Base-by-base conservation (phyloP, 2,888 invertebrate genomes). In the Mythimna lalbum region DNA sequence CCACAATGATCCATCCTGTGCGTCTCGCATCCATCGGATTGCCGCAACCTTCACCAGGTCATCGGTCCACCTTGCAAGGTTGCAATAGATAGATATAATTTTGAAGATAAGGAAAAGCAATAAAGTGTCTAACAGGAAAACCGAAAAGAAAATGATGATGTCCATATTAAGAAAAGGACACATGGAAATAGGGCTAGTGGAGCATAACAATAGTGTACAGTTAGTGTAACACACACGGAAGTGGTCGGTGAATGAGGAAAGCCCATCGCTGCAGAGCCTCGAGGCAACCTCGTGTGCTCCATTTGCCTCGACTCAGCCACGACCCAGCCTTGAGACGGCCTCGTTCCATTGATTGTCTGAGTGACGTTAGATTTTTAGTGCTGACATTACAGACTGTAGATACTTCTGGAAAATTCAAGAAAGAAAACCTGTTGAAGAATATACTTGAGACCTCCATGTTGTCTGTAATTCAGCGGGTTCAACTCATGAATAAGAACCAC, bases 161-260 rank as follows among this genome's bases (percentile, higher is more conserved):
- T 47, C 77, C 83, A 85, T 82, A 81, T 87, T 79, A 80, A 84
- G 76, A 81, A 88, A 85, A 89, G 90, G 88, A 86, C 83, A 78
- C 69, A 70, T 82, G 66, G 73, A 84, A 76, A 85, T 85, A 83
- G 81, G 73, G 78, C 84, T 85, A 83, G 82, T 80, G 70, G 71
- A 70, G 89, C 87, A 90, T 90, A 86, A 89, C 86, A 90, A 91
- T 91, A 74, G 86, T 80, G 71, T 68, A 78, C 81, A 80, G 86
- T 88, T 89, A 88, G 89, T 87, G 82, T 86, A 31, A 17, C 36
- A 57, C 17, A 57, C 82, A 86, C 89, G 91, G 92, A 92, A 91
- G 89, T 83, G 59, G 63, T 21, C 57, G 72, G 76, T 83, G 53
- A 70, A 90, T 89, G 88, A 94, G 94, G 94, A 94, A 94, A 94